phyloP scores from a whole-genome alignment of 2,113 vertebrate genomes.

The Pardalotus punctatus region DNA sequence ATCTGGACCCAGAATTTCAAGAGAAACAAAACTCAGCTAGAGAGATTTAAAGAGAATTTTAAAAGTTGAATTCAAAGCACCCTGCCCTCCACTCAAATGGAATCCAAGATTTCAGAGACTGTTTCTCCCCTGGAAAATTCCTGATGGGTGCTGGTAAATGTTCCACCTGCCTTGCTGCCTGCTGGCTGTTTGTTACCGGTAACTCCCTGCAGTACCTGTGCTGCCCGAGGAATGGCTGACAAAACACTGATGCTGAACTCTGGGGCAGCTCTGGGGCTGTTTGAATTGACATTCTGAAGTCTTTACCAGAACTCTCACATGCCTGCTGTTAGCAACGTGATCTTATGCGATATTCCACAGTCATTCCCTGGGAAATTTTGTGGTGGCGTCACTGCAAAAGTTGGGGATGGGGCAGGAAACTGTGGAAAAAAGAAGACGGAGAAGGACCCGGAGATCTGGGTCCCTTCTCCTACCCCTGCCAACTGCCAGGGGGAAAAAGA shows the following conservation, averaged over 20 bases:
- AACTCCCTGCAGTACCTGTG: neutral
- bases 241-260: neutral
- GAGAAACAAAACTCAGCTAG: neutral
- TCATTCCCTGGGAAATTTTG: neutral
- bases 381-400: neutral
- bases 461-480: neutral
- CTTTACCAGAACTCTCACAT: neutral
- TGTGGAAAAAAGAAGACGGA: neutral
- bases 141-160: neutral
- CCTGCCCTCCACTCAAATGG: neutral
- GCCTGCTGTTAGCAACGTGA: neutral
- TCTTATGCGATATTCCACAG: neutral
- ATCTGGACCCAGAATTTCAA: neutral
- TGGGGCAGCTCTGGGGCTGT: neutral
- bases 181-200: neutral
- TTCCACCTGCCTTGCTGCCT: neutral
- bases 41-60: neutral
- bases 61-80: neutral
- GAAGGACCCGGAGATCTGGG: neutral
- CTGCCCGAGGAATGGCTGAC: neutral
- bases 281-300: neutral
- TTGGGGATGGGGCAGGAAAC: neutral
- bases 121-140: neutral
- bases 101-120: neutral
- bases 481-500: neutral